These are phyloP conservation scores for Disparrhopalites patrizii DNA, from an alignment of 2,888 invertebrate species.

Conservation along the genomic window DNA sequence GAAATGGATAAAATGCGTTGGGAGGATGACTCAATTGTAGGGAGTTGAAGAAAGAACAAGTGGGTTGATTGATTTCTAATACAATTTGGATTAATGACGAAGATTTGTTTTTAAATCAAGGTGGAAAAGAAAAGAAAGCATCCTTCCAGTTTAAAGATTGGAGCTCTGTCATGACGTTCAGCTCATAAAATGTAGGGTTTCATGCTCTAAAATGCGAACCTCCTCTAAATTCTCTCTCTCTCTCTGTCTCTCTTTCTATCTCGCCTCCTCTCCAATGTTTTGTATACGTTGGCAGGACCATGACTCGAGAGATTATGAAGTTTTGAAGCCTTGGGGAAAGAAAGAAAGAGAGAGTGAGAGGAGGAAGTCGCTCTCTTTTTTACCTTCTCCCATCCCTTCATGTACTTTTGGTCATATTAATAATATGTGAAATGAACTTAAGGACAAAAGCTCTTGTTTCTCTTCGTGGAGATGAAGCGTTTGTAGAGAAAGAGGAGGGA, in stretches of 20 bases:
- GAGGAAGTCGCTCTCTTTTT: not conserved
- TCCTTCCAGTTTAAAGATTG: not conserved
- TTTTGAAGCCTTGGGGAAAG: slow-evolving; percentile 1
- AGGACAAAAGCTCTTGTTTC: slow-evolving; percentile 5
- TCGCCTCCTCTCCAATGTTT: not conserved
- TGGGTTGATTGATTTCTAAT: slow-evolving; percentile 31
- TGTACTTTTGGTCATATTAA: not conserved
- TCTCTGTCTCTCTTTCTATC: not conserved
- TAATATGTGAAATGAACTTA: not conserved
- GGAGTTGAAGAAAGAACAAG: slow-evolving; percentile 33
- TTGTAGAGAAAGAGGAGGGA: too few species aligned
- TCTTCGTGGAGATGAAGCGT: not conserved
- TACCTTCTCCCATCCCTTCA: not conserved
- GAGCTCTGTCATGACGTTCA: not conserved
- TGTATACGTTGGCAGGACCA: slow-evolving; percentile 2
- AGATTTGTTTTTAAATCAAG: slow-evolving; percentile 28
- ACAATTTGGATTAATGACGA: slow-evolving; percentile 35
- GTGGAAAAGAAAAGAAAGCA: slow-evolving; percentile 8
- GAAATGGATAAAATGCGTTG: not conserved
- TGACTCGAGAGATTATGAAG: slow-evolving; percentile 25
- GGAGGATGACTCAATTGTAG: slow-evolving; percentile 15
- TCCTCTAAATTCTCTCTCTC: not conserved
- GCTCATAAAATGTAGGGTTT: too few species aligned
- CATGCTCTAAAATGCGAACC: too few species aligned
- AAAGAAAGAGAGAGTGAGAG: not conserved